phyloP scores from a whole-genome alignment of 53 echinoderm and acorn worm species.

The Antedon mediterranea region DNA sequence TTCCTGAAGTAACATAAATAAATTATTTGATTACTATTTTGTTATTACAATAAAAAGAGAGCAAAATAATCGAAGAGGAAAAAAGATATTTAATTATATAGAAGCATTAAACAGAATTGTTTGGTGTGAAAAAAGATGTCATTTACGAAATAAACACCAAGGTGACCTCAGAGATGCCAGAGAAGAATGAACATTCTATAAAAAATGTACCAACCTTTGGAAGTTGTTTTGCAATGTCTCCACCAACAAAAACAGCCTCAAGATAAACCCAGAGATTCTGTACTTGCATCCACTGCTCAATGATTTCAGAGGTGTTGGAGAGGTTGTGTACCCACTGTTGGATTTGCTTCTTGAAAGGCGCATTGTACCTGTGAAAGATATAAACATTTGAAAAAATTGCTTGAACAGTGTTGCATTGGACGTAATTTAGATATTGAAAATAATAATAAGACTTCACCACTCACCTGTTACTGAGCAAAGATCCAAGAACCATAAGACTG shows the following conservation, averaged over 20 bases:
- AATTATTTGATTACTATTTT: too few relatives aligned
- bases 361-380: constrained; percentile 61
- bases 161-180: too few relatives aligned
- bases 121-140: too few relatives aligned
- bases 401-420: too few relatives aligned
- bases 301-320: constrained; percentile 98
- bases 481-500: constrained; percentile 93
- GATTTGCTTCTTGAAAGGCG: constrained; percentile 95
- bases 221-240: constrained; percentile 96
- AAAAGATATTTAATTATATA: too few relatives aligned
- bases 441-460: not conserved
- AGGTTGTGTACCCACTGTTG: constrained; percentile 96
- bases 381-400: not conserved
- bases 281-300: constrained; percentile 99
- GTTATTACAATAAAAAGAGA: too few relatives aligned
- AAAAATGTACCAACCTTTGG: constrained; percentile 48
- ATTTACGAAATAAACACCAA: too few relatives aligned
- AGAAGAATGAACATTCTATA: too few relatives aligned
- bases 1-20: constrained; percentile 29
- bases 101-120: too few relatives aligned
- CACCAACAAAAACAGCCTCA: constrained; percentile 97
- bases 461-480: constrained; percentile 93
- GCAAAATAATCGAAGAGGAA: too few relatives aligned
- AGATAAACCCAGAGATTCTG: constrained; percentile 99
- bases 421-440: not conserved